phyloP scores from a whole-genome alignment of 2,888 invertebrate genomes.

The Laothoe populi region DNA sequence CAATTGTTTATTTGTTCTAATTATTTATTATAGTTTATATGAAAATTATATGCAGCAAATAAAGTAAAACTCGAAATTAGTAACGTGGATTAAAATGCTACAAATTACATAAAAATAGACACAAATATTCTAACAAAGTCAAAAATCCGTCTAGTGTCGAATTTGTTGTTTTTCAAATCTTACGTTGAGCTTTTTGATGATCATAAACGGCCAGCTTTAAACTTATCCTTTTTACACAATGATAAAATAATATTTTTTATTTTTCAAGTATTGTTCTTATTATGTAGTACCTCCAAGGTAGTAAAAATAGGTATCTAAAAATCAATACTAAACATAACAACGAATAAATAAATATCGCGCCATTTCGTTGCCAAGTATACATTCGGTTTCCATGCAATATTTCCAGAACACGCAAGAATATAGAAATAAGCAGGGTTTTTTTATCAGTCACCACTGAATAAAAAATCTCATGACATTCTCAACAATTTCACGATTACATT shows the following conservation, averaged over 20 bases:
- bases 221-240: not conserved
- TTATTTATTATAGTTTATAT: not conserved
- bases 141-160: not conserved
- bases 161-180: slow-evolving; percentile 13
- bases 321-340: slow-evolving; percentile 71
- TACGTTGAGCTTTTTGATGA: not conserved
- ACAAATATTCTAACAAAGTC: slow-evolving; percentile 2
- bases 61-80: not conserved
- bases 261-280: no score
- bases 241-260: slow-evolving; percentile 1
- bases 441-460: no score
- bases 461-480: slow-evolving; percentile 10
- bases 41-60: not conserved
- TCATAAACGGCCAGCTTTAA: not conserved
- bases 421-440: not conserved
- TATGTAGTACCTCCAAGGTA: no score
- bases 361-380: slow-evolving; percentile 45
- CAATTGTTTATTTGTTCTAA: not conserved
- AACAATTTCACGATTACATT: not conserved
- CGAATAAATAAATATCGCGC: slow-evolving; percentile 72
- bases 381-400: slow-evolving; percentile 8
- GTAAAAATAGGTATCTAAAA: slow-evolving; percentile 38
- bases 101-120: slow-evolving; percentile 11
- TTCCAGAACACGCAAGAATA: not conserved
- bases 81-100: not conserved